A percentile compares a stretch with the other conserved stretches of the same genome.
phyloP scores from a whole-genome alignment of 53 echinoderm and acorn worm genomes.

The Echinarachnius parma region DNA sequence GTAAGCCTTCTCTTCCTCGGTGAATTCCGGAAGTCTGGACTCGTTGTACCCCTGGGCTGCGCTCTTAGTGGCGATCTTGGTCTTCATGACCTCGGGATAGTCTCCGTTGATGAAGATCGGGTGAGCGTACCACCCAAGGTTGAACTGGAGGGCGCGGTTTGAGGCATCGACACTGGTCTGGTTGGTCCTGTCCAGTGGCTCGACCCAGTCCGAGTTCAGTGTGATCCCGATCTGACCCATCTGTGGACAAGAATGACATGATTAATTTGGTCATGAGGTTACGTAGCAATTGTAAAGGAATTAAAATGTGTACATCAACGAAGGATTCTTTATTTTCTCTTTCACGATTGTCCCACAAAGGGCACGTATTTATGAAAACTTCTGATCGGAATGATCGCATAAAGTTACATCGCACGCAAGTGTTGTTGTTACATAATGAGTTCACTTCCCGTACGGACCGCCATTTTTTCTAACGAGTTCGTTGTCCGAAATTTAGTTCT shows the following conservation, averaged over 20 bases:
- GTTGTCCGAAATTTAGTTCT: too few species aligned
- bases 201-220: conserved; percentile 69
- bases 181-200: conserved; percentile 56
- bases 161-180: conserved; percentile 57
- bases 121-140: conserved; percentile 81
- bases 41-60: conserved; percentile 54
- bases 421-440: too few species aligned
- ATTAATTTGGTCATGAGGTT: not conserved
- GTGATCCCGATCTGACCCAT: conserved; percentile 77
- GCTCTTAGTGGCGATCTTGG: conserved; percentile 77
- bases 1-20: conserved; percentile 54
- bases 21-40: conserved; percentile 82
- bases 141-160: conserved; percentile 59
- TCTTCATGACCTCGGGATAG: conserved; percentile 86
- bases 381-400: too few species aligned
- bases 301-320: too few species aligned
- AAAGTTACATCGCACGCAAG: too few species aligned
- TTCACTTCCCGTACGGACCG: too few species aligned
- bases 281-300: too few species aligned
- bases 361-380: too few species aligned
- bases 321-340: too few species aligned
- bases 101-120: conserved; percentile 80
- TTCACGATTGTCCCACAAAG: too few species aligned
- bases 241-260: conserved; percentile 22
- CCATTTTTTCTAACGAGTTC: too few species aligned